A percentile compares a stretch with the other conserved stretches of the same genome.
These are phyloP conservation scores for Acipenser ruthenus DNA, from an alignment of 2,797 vertebrate genomes.

Conservation along the genomic window DNA sequence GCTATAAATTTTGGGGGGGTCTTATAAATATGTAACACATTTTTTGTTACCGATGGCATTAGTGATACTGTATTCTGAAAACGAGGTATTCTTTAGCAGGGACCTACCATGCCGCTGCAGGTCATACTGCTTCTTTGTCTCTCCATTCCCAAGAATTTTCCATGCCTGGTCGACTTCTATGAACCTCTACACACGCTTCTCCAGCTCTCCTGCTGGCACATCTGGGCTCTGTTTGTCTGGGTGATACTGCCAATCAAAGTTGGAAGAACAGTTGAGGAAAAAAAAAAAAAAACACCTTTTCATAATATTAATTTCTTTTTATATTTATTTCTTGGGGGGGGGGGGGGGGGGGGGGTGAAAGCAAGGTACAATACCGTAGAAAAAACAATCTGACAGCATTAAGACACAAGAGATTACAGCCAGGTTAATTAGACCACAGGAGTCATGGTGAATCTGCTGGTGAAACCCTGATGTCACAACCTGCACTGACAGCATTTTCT, in stretches of 20 bases:
- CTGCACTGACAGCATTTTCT: conserved; percentile 64
- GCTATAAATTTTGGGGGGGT: background rate
- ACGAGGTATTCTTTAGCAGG: conserved; percentile 10
- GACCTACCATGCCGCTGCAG: conserved; percentile 68
- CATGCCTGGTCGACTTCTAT: conserved; percentile 76
- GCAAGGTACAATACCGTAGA: background rate
- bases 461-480: conserved; percentile 60
- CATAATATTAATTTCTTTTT: conserved; percentile 4
- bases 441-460: conserved; percentile 42
- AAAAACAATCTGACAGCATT: conserved; percentile 28
- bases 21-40: too few relatives aligned
- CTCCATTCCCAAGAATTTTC: conserved; percentile 76
- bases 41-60: too few relatives aligned
- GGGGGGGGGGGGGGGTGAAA: conserved; percentile 19
- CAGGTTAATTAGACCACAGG: conserved; percentile 54
- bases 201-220: conserved; percentile 47
- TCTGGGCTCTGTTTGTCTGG: conserved; percentile 71
- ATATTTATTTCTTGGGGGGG: conserved; percentile 33
- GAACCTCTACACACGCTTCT: conserved; percentile 63
- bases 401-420: conserved; percentile 46
- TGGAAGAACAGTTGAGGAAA: conserved; percentile 10
- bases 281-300: conserved; percentile 32
- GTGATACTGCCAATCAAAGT: conserved; percentile 68
- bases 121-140: conserved; percentile 72
- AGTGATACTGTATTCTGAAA: too few relatives aligned